Evolutionary conservation across 2,113 vertebrate species (phyloP).

Genomic region (Leptobrachium ailaonicum): DNA sequence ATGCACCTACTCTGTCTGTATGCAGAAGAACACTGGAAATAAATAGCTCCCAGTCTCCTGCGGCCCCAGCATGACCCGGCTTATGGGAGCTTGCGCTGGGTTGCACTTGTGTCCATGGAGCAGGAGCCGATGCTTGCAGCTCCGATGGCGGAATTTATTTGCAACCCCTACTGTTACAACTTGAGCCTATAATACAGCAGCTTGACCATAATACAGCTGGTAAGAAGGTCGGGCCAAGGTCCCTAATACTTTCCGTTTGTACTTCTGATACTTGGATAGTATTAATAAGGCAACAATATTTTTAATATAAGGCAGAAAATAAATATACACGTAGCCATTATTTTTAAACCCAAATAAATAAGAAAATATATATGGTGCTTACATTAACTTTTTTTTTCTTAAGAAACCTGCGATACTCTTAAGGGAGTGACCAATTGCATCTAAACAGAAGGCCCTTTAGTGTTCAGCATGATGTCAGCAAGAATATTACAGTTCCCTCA

Average conservation of each 20-base stretch:
- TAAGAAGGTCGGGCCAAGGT: not conserved
- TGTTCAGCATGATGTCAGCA: constrained; percentile 63
- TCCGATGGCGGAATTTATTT: too few species aligned
- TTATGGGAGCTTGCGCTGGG: too few species aligned
- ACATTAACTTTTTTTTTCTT: constrained; percentile 15
- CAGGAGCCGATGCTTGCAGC: too few species aligned
- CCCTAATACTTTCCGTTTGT: not conserved
- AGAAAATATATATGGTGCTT: constrained; percentile 46
- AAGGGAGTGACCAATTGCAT: constrained; percentile 60
- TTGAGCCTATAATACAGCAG: too few species aligned
- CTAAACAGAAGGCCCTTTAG: constrained; percentile 66
- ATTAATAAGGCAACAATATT: not conserved
- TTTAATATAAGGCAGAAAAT: constrained; percentile 40
- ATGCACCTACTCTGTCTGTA: too few species aligned
- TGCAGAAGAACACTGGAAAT: too few species aligned
- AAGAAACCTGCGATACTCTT: constrained; percentile 39
- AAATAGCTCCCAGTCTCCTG: too few species aligned
- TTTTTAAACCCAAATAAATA: constrained; percentile 43
- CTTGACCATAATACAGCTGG: too few species aligned
- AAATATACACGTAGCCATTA: constrained; percentile 24
- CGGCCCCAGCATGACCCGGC: too few species aligned
- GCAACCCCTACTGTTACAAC: too few species aligned
- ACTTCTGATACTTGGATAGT: too few species aligned
- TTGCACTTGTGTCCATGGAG: too few species aligned
- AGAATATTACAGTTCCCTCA: constrained; percentile 59